Evolutionary conservation across 2,888 invertebrate genomes (phyloP).

Genomic region (Argyra leucocephala): DNA sequence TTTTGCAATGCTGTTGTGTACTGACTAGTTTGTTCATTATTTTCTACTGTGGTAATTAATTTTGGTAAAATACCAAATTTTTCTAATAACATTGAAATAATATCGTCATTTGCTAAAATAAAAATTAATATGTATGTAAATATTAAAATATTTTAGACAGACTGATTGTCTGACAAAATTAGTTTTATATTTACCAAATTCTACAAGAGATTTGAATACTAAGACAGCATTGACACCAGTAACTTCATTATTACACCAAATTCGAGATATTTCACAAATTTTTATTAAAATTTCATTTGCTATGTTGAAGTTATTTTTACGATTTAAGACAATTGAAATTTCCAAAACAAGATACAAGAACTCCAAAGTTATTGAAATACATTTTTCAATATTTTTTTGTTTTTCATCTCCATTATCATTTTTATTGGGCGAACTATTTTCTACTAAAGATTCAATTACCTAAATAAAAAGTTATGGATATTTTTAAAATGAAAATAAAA

Average conservation of each 20-base stretch:
- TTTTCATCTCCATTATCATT: constrained; percentile 9
- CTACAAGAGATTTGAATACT: constrained; percentile 31
- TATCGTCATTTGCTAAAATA: constrained; percentile 24
- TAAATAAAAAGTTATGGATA: neutral
- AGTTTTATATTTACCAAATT: constrained; percentile 25
- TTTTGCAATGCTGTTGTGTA: constrained; percentile 34
- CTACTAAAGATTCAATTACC: neutral
- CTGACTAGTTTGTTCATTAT: constrained; percentile 29
- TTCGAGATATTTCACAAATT: constrained; percentile 33
- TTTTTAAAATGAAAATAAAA: neutral
- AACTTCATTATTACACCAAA: constrained; percentile 34
- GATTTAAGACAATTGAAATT: constrained; percentile 26
- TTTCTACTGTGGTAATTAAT: constrained; percentile 33
- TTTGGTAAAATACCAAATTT: constrained; percentile 32
- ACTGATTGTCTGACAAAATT: neutral
- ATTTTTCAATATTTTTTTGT: constrained; percentile 13
- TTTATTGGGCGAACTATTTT: neutral
- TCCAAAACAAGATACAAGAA: constrained; percentile 34
- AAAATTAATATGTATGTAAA: constrained; percentile 3
- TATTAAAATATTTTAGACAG: constrained; percentile 8
- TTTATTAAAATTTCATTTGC: constrained; percentile 25
- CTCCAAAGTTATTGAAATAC: constrained; percentile 17
- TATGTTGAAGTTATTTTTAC: neutral
- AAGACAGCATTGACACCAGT: constrained; percentile 35
- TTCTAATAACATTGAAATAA: constrained; percentile 30